A percentile compares a stretch with the other conserved stretches of the same genome.
phyloP scores from a whole-genome alignment of 2,113 vertebrate genomes.

The Acrocephalus arundinaceus region DNA sequence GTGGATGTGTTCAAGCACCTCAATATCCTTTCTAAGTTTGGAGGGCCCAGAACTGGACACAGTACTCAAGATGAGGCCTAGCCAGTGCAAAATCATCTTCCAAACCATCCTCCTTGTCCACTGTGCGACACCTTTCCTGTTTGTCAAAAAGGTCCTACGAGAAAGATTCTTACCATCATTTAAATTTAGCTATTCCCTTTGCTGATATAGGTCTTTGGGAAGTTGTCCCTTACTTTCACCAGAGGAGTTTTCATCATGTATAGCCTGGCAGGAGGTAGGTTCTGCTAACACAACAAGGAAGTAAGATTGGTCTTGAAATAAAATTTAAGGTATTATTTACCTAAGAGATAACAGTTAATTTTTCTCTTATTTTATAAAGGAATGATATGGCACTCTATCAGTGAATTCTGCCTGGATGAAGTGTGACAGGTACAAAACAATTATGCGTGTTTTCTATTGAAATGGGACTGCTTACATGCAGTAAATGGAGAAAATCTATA shows the following conservation, averaged over 20 bases:
- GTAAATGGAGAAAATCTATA: background rate
- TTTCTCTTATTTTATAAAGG: background rate
- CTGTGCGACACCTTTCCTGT: too few species aligned
- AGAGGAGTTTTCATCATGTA: background rate
- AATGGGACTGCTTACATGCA: background rate
- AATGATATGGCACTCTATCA: background rate
- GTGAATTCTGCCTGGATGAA: background rate
- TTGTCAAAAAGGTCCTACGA: background rate
- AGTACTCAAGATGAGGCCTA: background rate
- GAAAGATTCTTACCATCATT: background rate
- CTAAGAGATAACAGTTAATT: background rate
- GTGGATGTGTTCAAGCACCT: rapidly evolving
- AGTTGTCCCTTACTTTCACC: background rate
- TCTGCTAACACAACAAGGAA: background rate
- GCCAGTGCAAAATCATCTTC: background rate
- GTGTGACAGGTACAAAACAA: background rate
- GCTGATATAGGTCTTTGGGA: background rate
- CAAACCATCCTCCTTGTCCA: background rate
- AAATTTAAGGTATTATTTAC: background rate
- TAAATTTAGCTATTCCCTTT: background rate
- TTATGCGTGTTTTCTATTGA: background rate
- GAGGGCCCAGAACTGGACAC: background rate
- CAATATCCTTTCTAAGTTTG: background rate
- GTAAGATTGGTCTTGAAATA: background rate
- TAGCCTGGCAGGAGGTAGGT: background rate